Evolutionary conservation across 2,113 vertebrate genomes (phyloP).

Genomic region (Colius striatus): DNA sequence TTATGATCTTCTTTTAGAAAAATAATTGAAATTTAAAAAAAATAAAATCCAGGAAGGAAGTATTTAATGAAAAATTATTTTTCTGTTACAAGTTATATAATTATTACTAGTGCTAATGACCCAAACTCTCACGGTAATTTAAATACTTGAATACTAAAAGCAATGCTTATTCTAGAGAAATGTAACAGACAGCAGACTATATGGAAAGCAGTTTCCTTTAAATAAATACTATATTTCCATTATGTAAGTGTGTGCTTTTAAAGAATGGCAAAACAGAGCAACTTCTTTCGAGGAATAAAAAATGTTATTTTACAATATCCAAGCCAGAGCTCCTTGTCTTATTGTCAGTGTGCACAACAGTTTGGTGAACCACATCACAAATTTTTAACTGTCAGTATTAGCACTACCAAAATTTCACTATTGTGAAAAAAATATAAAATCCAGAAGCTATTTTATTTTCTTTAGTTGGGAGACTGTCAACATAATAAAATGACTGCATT

Average conservation of each 20-base stretch:
- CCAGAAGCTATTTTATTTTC: background rate
- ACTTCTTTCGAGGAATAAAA: background rate
- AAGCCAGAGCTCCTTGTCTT: background rate
- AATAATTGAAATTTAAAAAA: background rate
- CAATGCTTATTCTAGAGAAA: background rate
- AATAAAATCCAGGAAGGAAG: background rate
- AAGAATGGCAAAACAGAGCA: background rate
- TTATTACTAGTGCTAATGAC: background rate
- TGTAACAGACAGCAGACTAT: background rate
- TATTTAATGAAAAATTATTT: background rate
- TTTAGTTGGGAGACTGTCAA: background rate
- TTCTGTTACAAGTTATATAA: background rate
- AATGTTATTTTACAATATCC: background rate
- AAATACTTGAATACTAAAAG: background rate
- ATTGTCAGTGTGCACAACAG: background rate
- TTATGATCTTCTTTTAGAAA: background rate
- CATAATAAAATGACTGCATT: background rate
- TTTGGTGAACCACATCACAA: background rate
- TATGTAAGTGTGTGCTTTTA: background rate
- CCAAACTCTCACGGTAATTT: background rate
- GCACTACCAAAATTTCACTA: background rate
- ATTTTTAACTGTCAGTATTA: background rate
- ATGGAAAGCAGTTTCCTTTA: background rate
- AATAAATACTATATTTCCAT: background rate
- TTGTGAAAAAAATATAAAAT: background rate